Evolutionary conservation across 2,797 vertebrate genomes (phyloP).

Genomic region (Squalus acanthias): DNA sequence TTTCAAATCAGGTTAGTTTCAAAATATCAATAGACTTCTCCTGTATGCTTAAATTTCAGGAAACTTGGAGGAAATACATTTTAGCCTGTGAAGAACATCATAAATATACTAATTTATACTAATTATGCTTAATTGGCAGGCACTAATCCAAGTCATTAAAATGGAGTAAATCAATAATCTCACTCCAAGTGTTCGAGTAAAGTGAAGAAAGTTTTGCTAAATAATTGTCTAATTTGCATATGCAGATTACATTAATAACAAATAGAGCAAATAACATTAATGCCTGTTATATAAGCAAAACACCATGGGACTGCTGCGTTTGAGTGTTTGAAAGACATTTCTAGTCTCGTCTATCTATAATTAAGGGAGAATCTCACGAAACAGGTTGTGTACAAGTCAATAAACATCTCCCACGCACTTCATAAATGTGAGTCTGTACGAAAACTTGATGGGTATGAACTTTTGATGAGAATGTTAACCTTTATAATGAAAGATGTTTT

Average conservation of each 20-base stretch:
- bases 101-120: not conserved
- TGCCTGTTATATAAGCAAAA: conserved; percentile 7
- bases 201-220: not conserved
- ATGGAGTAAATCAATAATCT: not conserved
- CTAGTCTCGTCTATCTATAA: not conserved
- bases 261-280: not conserved
- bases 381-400: conserved; percentile 10
- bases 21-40: not conserved
- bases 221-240: conserved; percentile 26
- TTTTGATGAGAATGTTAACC: conserved; percentile 29
- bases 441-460: conserved; percentile 23
- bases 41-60: no score
- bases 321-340: conserved; percentile 15
- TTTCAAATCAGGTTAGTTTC: not conserved
- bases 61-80: not conserved
- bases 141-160: conserved; percentile 9
- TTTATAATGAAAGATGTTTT: not conserved
- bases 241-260: not conserved
- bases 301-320: not conserved
- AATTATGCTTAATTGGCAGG: not conserved
- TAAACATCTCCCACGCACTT: not conserved
- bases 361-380: not conserved
- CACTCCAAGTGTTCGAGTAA: not conserved
- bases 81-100: not conserved
- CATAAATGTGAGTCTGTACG: not conserved